phyloP scores from a whole-genome alignment of 2,888 invertebrate genomes.

The Sclerodermus sp. region DNA sequence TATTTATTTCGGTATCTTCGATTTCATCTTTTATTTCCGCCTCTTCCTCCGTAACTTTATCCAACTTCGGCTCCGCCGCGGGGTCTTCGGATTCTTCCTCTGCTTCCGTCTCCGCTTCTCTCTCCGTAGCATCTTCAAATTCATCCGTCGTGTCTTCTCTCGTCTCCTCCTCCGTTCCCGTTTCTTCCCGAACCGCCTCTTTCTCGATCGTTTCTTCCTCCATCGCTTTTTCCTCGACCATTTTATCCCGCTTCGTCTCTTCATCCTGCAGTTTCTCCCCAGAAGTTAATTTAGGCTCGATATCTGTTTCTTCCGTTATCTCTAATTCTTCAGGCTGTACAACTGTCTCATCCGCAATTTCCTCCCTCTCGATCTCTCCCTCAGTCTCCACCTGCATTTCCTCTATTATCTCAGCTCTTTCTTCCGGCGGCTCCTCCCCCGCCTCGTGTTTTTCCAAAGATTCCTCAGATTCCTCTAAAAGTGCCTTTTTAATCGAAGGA shows the following conservation, averaged over 20 bases:
- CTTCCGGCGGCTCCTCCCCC: neutral
- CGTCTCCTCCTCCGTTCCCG: neutral
- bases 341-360: neutral
- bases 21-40: neutral
- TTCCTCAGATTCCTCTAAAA: neutral
- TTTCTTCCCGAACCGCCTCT: neutral
- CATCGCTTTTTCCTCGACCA: neutral
- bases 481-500: neutral
- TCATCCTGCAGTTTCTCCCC: too few species aligned
- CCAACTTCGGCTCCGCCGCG: neutral
- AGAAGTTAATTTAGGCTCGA: too few species aligned
- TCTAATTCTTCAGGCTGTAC: constrained; percentile 1
- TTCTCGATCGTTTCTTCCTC: neutral
- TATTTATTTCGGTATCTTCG: neutral
- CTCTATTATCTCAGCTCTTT: neutral
- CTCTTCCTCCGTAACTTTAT: neutral
- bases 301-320: neutral
- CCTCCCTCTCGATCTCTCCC: neutral
- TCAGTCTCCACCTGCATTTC: neutral
- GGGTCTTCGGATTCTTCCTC: neutral
- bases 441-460: neutral
- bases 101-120: neutral
- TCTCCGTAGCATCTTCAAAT: neutral
- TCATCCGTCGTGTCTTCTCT: neutral
- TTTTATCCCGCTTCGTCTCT: neutral